Percentiles rank a stretch among this genome's conserved stretches.
Evolutionary conservation across 2,888 invertebrate genomes (phyloP).

Genomic region (Oligia fasciuncula): DNA sequence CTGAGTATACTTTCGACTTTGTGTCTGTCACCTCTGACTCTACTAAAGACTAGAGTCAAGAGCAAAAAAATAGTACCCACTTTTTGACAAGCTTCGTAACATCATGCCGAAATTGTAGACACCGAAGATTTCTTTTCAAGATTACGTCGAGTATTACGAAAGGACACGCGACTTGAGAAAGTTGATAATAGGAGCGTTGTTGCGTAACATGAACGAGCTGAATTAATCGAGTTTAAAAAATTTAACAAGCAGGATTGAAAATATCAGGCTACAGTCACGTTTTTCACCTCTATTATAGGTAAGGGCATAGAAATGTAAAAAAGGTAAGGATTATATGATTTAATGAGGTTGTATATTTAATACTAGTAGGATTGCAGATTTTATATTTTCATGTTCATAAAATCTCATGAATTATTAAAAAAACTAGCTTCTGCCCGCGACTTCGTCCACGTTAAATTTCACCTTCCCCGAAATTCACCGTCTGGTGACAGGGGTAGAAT

Average conservation of each 20-base stretch:
- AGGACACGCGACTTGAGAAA: constrained; percentile 49
- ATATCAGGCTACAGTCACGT: neutral
- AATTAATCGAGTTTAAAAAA: constrained; percentile 14
- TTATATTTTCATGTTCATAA: neutral
- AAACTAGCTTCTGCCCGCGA: no score
- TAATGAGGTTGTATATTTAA: neutral
- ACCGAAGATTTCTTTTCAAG: constrained; percentile 2
- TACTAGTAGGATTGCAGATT: neutral
- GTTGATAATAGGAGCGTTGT: constrained; percentile 25
- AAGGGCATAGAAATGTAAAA: no score
- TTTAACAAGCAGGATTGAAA: constrained; percentile 2
- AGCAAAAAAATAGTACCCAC: no score
- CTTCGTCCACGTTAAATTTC: no score
- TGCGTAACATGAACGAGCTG: constrained; percentile 27
- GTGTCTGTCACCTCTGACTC: no score
- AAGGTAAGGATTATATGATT: neutral
- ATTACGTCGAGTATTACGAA: constrained; percentile 50
- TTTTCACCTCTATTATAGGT: neutral
- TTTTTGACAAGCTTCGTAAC: neutral
- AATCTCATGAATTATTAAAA: neutral
- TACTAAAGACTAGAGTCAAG: no score
- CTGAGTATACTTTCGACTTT: neutral
- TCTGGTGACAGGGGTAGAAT: no score
- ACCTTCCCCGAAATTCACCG: no score
- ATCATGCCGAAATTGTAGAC: neutral